phyloP scores from a whole-genome alignment of 2,113 vertebrate genomes.

The Triplophysa rosa region DNA sequence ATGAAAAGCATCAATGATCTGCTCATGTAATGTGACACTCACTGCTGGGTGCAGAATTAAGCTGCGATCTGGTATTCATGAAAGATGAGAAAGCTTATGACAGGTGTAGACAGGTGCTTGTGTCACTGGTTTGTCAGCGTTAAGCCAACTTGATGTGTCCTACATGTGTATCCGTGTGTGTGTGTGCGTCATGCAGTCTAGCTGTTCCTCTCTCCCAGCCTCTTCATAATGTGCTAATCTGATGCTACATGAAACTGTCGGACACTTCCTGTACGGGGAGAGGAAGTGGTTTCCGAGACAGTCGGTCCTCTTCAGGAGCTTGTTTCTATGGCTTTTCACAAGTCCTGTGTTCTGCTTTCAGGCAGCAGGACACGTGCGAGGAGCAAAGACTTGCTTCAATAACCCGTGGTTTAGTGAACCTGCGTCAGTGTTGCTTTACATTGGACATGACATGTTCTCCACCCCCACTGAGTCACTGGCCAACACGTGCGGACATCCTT shows the following conservation, averaged over 20 bases:
- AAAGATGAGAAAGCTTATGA: conserved; percentile 29
- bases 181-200: conserved; percentile 6
- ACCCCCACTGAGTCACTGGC: conserved; percentile 37
- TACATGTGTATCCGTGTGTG: conserved; percentile 10
- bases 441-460: conserved; percentile 30
- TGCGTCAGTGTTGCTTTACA: conserved; percentile 34
- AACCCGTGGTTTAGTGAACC: neutral
- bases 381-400: conserved; percentile 8
- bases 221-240: conserved; percentile 33
- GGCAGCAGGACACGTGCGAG: conserved; percentile 1
- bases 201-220: neutral
- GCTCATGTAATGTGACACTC: conserved; percentile 39
- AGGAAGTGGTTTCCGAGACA: conserved; percentile 5
- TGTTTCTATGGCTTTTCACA: conserved; percentile 38
- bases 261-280: conserved; percentile 17
- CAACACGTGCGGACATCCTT: neutral
- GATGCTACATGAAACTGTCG: conserved; percentile 12
- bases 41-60: conserved; percentile 16
- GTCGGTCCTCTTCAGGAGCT: neutral
- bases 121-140: neutral
- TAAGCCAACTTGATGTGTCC: conserved; percentile 19
- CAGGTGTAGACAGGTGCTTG: conserved; percentile 32
- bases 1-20: conserved; percentile 33
- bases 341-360: conserved; percentile 25
- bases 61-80: conserved; percentile 38